Conservation (phyloP, 2,888 invertebrate species). For the Cacoxenus indagator region DNA sequence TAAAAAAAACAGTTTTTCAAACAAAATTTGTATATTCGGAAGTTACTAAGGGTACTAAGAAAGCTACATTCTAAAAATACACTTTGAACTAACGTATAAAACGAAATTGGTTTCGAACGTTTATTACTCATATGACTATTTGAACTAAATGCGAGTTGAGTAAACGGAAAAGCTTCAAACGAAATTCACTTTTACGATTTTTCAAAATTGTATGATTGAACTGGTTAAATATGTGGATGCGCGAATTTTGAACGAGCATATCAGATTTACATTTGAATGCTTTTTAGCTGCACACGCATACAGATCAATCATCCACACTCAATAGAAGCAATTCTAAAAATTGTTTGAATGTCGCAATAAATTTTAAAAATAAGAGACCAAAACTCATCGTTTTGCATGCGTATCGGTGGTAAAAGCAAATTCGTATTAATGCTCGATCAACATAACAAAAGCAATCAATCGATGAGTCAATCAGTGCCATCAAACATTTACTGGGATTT, state of each 20-base stretch:
- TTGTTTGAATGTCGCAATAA: too few species aligned
- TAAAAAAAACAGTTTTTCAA: too few species aligned
- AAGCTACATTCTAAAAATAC: neutral
- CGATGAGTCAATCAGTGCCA: neutral
- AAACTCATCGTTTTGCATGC: neutral
- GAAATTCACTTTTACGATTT: neutral
- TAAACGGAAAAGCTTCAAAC: neutral
- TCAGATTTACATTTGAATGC: neutral
- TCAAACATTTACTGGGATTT: neutral
- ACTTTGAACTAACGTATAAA: neutral
- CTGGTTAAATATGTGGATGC: neutral
- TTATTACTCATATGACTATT: neutral
- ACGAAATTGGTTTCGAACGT: neutral
- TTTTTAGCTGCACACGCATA: too few species aligned
- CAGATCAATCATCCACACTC: too few species aligned
- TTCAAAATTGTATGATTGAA: neutral
- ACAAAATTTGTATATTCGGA: too few species aligned
- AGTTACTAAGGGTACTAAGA: too few species aligned
- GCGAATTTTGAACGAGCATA: neutral
- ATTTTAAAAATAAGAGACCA: too few species aligned
- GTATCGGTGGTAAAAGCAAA: neutral
- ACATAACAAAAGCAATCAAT: neutral
- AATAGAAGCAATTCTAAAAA: too few species aligned
- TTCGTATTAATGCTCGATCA: neutral
- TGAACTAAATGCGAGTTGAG: neutral